Conservation (phyloP, 2,888 invertebrate genomes). For the Galerucella nymphaeae region DNA sequence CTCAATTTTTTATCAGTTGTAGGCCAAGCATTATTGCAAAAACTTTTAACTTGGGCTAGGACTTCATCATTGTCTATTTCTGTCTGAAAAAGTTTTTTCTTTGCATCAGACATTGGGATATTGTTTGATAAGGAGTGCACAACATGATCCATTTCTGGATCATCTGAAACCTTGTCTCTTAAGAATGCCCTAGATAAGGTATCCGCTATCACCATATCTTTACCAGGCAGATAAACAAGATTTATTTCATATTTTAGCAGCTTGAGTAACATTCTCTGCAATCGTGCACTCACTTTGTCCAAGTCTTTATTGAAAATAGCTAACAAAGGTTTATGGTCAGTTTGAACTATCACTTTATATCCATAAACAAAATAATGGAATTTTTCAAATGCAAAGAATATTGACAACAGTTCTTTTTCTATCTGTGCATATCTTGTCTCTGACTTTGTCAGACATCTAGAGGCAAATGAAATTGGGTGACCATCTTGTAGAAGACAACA, state of each 20-base stretch:
- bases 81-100: slow-evolving; percentile 27
- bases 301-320: slow-evolving; percentile 17
- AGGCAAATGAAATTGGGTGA: slow-evolving; percentile 44
- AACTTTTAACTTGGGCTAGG: slow-evolving; percentile 1
- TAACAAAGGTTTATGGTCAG: slow-evolving; percentile 53
- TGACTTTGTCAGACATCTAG: slow-evolving; percentile 37
- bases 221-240: slow-evolving; percentile 17
- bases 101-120: slow-evolving; percentile 22
- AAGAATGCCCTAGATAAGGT: slow-evolving; percentile 4
- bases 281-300: neutral
- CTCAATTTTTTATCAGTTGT: neutral
- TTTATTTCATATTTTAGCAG: slow-evolving; percentile 9
- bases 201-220: slow-evolving; percentile 21
- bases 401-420: slow-evolving; percentile 57
- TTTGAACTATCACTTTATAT: slow-evolving; percentile 47
- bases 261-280: slow-evolving; percentile 21
- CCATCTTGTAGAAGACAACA: slow-evolving; percentile 40
- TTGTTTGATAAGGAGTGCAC: slow-evolving; percentile 12
- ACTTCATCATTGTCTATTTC: slow-evolving; percentile 22
- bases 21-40: neutral
- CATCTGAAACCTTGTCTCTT: neutral
- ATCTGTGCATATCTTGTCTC: slow-evolving; percentile 54
- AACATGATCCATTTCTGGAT: slow-evolving; percentile 11
- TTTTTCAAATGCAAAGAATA: slow-evolving; percentile 53
- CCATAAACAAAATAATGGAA: slow-evolving; percentile 58